These are phyloP conservation scores for Silurus glanis DNA, from an alignment of 2,113 vertebrate species.

Conservation along the genomic window DNA sequence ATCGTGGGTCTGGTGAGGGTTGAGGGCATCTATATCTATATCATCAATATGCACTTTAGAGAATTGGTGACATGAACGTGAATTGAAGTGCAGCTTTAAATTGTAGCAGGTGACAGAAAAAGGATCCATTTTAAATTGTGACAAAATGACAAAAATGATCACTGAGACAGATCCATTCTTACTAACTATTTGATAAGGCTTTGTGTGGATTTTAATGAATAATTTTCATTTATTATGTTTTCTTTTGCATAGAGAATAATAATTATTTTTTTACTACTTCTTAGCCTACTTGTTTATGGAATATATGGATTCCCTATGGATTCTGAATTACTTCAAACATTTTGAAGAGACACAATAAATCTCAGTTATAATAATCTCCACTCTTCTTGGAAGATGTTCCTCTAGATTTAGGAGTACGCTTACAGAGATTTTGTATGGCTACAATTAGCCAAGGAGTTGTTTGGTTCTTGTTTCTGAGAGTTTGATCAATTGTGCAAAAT, in stretches of 20 bases:
- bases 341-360: not conserved
- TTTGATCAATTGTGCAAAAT: no score
- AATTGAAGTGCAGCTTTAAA: not conserved
- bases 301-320: not conserved
- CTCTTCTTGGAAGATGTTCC: no score
- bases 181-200: not conserved
- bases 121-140: not conserved
- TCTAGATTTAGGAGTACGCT: no score
- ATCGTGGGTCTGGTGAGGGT: conserved; percentile 87
- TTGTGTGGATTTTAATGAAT: not conserved
- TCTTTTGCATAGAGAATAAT: not conserved
- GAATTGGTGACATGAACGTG: not conserved
- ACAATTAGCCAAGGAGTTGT: no score
- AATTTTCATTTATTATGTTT: not conserved
- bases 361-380: no score
- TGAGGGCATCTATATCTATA: no score
- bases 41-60: not conserved
- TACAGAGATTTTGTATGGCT: no score
- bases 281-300: not conserved
- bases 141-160: not conserved
- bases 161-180: no score
- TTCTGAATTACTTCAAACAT: not conserved
- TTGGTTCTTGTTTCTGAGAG: no score
- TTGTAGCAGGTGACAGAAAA: not conserved
- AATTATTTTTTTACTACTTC: not conserved